These are phyloP conservation scores for Allacma fusca DNA, from an alignment of 2,888 invertebrate species.

Conservation along the genomic window DNA sequence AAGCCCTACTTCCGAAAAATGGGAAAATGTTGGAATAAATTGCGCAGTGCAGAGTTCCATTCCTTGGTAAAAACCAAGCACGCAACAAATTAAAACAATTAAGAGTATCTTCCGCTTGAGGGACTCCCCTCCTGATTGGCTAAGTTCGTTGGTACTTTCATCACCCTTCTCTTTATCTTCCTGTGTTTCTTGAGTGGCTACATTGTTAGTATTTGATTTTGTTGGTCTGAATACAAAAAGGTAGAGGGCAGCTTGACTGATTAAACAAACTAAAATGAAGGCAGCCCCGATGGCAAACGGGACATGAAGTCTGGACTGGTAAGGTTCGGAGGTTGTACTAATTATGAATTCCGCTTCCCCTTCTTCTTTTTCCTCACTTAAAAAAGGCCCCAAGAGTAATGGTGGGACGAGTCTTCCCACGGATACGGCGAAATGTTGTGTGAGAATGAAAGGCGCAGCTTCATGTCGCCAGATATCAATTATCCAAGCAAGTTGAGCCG, in stretches of 20 bases:
- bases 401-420: conserved; percentile 43
- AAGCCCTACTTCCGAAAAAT: conserved; percentile 2
- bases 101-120: conserved; percentile 1
- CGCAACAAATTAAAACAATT: conserved; percentile 42
- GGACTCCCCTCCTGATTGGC: background rate
- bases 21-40: conserved; percentile 26
- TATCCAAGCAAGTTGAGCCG: conserved; percentile 52
- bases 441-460: conserved; percentile 48
- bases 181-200: background rate
- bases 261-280: background rate
- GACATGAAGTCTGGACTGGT: background rate
- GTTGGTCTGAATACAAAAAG: background rate
- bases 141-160: background rate
- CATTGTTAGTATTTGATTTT: background rate
- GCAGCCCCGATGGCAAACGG: conserved; percentile 21
- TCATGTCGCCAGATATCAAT: conserved; percentile 52
- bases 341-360: background rate
- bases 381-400: conserved; percentile 44
- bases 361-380: conserved; percentile 14
- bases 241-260: conserved; percentile 1
- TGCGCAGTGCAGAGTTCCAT: conserved; percentile 44
- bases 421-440: conserved; percentile 49
- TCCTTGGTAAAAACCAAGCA: conserved; percentile 45
- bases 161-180: conserved; percentile 2
- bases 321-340: background rate